Base-by-base conservation (phyloP, 30 jellyfish, hydroid and myxozoan species). In the Pelagia noctiluca region DNA sequence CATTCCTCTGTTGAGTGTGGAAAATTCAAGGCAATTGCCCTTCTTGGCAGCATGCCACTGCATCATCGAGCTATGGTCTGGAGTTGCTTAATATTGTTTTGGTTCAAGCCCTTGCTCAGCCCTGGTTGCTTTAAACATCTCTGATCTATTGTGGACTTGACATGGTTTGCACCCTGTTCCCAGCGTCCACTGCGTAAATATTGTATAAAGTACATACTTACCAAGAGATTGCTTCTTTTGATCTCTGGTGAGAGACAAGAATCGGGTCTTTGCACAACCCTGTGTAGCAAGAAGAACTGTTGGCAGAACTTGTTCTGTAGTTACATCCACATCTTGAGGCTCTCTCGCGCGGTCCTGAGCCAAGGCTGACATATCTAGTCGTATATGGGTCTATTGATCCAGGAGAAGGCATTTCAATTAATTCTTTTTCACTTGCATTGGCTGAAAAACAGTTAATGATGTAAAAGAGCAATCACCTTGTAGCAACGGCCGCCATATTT, bases 281-380 rank as follows among this genome's bases (percentile, higher is more conserved):
- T 19, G 86, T 82, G 30, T 82, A 82, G 73, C 85, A 82, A 31
- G 74, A 21, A 26, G 76, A 61, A 18, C 31, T 29, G 35, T 23
- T 57, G n/a, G 68, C 16, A 8, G 57, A 42, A 42, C 47, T 24
- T 10, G 92, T 82, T 47, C 92, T 50, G 80, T 68, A 82, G n/a
- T 25, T 37, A 35, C 92, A 82, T 65, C 85, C 16, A 36, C 92
- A 82, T 31, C 63, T 24, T 0, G 85, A 50, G 3, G 92, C 92
- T 11, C 92, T 52, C 66, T 82, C 92, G 2, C 85, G 74, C 19
- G 86, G 85, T 37, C 92, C 92, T 32, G 86, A 50, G 13, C 92
- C 92, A 35, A 82, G 80, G 60, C 84, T 82, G 50, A 54, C 74
- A 47, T 29, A 33, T 48, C 83, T 36, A 19, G 84, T 52, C 0